These are phyloP conservation scores for Labia minor DNA, from an alignment of 2,888 invertebrate species.

Conservation along the genomic window DNA sequence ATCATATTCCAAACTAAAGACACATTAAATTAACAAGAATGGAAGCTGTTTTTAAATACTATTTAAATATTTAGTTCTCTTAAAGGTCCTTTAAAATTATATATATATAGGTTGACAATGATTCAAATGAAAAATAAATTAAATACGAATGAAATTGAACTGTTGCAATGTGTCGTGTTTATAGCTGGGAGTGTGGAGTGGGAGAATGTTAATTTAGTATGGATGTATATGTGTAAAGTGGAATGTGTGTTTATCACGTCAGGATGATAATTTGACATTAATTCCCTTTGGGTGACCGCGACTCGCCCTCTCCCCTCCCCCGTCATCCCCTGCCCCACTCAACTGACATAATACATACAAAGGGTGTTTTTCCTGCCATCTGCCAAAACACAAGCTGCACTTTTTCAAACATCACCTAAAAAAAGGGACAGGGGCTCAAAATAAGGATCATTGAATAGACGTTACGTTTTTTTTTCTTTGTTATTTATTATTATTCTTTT, in stretches of 20 bases:
- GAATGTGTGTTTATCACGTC: constrained; percentile 13
- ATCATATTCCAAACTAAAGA: no score
- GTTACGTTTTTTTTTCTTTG: no score
- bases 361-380: not conserved
- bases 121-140: not conserved
- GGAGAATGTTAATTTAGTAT: not conserved
- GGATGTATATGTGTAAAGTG: not conserved
- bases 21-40: no score
- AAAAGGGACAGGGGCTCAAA: no score
- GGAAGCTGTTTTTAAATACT: no score
- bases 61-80: no score
- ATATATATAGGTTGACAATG: not conserved
- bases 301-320: not conserved
- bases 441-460: no score
- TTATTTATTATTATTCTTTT: no score
- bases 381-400: constrained; percentile 13
- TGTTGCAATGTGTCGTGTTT: constrained; percentile 2
- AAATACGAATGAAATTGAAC: constrained; percentile 2
- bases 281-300: constrained; percentile 4
- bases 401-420: not conserved
- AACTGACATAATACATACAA: not conserved
- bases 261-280: constrained; percentile 13
- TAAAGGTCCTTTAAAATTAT: no score
- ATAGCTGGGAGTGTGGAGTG: not conserved
- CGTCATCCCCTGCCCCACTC: not conserved